Base-by-base conservation (phyloP, 2,888 invertebrate species). In the Spialia ferax region DNA sequence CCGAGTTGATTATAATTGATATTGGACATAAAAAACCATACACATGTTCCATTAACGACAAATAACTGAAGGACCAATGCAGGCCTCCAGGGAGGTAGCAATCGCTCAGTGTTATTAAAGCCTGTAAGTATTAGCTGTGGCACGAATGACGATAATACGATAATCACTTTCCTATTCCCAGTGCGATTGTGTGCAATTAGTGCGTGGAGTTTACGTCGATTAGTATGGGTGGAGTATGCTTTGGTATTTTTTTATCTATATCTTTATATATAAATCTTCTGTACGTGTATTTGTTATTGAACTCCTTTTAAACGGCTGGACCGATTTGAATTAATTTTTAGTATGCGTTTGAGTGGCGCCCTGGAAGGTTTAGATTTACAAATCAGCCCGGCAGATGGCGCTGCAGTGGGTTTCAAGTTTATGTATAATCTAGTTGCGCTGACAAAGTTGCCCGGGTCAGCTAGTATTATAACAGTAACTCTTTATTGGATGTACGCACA, bases 91-190 rank as follows among this genome's bases (percentile, higher is more conserved):
- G 63, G 63, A 45, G 10, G 45, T 29, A 1, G 45, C 63, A 29
- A 55, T 63, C 42, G 63, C 23, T 50, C 56, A 32, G 13, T 20
- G 64, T 56, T 64, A 64, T 64, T 64, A 64, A 64, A 64, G 35
- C 56, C 57, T 32, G 35, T 48, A 48, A 42, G 42, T 55, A 62
- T 42, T 63, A 63, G 32, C 45, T 20, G 48, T 20, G 23, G 18
- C 63, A 63, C 63, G 29, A 63, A 56, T 57, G 23, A 64, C 57
- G 26, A 57, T 64, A 64, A 50, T 57, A 23, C 56, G 45, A 32
- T 64, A 48, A 64, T 57, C 13, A 48, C 64, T 57, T 57, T 57
- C 13, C 55, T 64, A 64, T 57, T 57, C 57, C 64, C 57, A 48
- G 7, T 32, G 57, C 57, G 64, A 26, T 35, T 48, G 13, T 56